Base-by-base conservation (phyloP, 1,140 invertebrate species). In the Drosophila mojavensis region DNA sequence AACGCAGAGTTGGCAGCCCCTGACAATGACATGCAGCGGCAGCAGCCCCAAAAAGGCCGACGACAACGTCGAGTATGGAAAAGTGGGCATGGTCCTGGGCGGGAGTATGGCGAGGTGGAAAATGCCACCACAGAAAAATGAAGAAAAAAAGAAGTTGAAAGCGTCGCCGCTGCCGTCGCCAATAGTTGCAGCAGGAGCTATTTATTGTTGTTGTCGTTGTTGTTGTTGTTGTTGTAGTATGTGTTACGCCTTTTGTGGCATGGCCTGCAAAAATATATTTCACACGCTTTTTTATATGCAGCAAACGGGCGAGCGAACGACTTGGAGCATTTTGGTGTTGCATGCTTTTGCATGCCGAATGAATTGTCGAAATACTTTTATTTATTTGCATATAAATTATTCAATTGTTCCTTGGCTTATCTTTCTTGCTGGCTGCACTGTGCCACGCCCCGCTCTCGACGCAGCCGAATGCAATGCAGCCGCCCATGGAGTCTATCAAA, bases 321-420 rank as follows among this genome's bases (percentile, higher is more conserved):
- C 56, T 72, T 66, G 20, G 30, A n/a, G 36, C 50, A 58, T 58
- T 58, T 56, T 47, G 9, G 43, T 65, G 45, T 47, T 58, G 41
- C 50, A 30, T 62, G 28, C 50, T 62, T 55, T 78, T 60, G 59
- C 71, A 70, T 66, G 51, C 66, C 30, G 39, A 63, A 67, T 53
- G 63, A 69, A 75, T 69, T 85, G 82, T 67, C 63, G 78, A 81
- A 86, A 80, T 86, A 81, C 82, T 86, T 79, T 86, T 86, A 86
- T 86, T 86, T 86, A 86, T 86, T 86, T 86, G 82, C 82, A 86
- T 86, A 86, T 86, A 86, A 86, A 86, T 86, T 86, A 86, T 86
- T 86, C 78, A 86, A 86, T 86, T 86, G 82, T 86, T 85, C 81
- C 70, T 72, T 75, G 53, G 68, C 74, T 85, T 84, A 84, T 84